Evolutionary conservation across 2,113 vertebrate species (phyloP).

Genomic region (Rhabdomys dilectus): DNA sequence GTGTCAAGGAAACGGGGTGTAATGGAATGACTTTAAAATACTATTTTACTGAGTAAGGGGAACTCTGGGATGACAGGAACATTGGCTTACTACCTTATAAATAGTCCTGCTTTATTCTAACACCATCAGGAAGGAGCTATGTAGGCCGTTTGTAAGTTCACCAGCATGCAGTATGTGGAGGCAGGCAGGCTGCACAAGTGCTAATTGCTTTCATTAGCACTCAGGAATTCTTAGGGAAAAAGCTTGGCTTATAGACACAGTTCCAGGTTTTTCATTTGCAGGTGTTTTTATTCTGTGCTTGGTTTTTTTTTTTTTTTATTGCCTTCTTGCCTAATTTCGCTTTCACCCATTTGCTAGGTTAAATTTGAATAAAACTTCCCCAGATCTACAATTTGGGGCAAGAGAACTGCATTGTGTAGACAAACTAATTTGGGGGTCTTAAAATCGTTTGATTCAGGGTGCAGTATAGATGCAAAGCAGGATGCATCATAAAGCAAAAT

Average conservation of each 20-base stretch:
- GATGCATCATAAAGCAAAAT: constrained; percentile 67
- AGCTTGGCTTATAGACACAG: background rate
- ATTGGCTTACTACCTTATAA: background rate
- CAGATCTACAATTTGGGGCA: constrained; percentile 54
- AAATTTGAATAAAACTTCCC: constrained; percentile 69
- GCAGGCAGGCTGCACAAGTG: background rate
- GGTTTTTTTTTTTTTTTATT: constrained; percentile 57
- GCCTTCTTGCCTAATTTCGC: constrained; percentile 60
- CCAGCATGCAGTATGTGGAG: background rate
- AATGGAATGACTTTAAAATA: background rate
- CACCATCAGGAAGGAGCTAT: background rate
- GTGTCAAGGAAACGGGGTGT: background rate
- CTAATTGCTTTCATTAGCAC: constrained; percentile 46
- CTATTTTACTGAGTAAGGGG: background rate
- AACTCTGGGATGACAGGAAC: background rate
- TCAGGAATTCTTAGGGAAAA: constrained; percentile 40
- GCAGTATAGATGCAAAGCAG: constrained; percentile 81
- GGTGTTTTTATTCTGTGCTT: constrained; percentile 65
- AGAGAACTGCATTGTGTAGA: constrained; percentile 49
- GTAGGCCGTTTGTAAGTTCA: background rate
- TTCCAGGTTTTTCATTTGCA: constrained; percentile 59
- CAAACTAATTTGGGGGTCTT: constrained; percentile 68
- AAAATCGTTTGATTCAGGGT: constrained; percentile 73
- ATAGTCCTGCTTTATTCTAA: background rate
- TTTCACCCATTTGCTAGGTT: constrained; percentile 70